Base-by-base conservation (phyloP, 2,113 vertebrate genomes). In the Sander vitreus region DNA sequence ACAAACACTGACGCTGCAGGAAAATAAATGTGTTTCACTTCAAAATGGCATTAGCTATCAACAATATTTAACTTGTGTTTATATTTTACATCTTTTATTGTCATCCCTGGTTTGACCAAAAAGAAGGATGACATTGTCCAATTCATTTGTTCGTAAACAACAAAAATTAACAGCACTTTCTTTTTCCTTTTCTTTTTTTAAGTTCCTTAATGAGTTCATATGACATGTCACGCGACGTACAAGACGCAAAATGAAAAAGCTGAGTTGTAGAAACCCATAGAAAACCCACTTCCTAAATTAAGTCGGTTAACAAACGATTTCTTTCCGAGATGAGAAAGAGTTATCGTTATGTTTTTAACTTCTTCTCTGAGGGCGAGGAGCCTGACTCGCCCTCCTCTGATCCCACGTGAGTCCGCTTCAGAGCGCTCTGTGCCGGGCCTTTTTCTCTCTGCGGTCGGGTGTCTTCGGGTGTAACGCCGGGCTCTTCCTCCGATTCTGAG, bases 361-460 rank as follows among this genome's bases (percentile, higher is more conserved):
- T 98, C 94, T 99, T 99, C 92, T 98, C 98, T 91, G 96, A 96
- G 39, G 96, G 96, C 3, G 96, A 95, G 80, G 85, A 86, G 64
- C 79, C 87, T 0, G 87, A 62, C 13, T 75, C 88, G 1, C 64
- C 75, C 43, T 93, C 90, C 2, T 96, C 96, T 55, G 96, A 91
- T 66, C 96, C 96, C 0, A 60, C 88, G 57, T 95, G 96, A 93
- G 97, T 97, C 95, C 97, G 97, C 96, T 99, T 99, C 85, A 97
- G 93, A 85, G 84, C 90, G 47, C 84, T 93, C 51, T 82, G 92
- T 85, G 83, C 47, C 5, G 23, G 55, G 64, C 45, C 80, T 55
- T 92, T 33, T 27, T 90, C 87, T 13, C 2, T 90, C 88, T 88
- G 93, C 73, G 85, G 94, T 92, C 94, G 93, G 80, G 92, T 94